phyloP scores from a whole-genome alignment of 2,113 vertebrate species.

The Argyrosomus japonicus region DNA sequence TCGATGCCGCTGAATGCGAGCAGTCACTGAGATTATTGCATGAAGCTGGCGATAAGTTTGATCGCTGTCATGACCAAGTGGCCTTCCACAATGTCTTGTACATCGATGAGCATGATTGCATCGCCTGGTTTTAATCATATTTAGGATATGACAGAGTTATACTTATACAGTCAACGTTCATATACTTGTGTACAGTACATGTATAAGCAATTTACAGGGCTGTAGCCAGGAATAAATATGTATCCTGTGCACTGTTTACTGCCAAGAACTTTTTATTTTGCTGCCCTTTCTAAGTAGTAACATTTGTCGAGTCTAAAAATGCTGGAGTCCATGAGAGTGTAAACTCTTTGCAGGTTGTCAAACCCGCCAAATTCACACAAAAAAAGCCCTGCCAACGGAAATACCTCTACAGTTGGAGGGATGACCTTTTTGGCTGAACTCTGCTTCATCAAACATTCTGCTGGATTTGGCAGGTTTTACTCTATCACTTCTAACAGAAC shows the following conservation, averaged over 20 bases:
- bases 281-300: not conserved
- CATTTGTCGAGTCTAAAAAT: not conserved
- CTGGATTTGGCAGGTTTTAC: not conserved
- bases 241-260: not conserved
- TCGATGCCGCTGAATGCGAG: conserved; percentile 17
- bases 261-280: too few relatives aligned
- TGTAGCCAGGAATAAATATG: not conserved
- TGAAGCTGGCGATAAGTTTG: not conserved
- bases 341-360: not conserved
- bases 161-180: too few relatives aligned
- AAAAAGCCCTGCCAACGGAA: not conserved
- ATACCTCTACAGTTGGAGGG: not conserved
- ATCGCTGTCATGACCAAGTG: not conserved
- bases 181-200: too few relatives aligned
- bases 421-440: not conserved
- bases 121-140: not conserved
- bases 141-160: not conserved
- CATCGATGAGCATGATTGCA: too few relatives aligned
- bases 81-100: too few relatives aligned
- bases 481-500: not conserved
- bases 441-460: not conserved
- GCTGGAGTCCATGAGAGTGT: not conserved
- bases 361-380: not conserved
- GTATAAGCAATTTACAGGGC: too few relatives aligned
- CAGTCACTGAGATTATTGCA: conserved; percentile 11